Percentiles rank a stretch among this genome's conserved stretches.
phyloP scores from a whole-genome alignment of 2,888 invertebrate genomes.

The Habrosyne pyritoides region DNA sequence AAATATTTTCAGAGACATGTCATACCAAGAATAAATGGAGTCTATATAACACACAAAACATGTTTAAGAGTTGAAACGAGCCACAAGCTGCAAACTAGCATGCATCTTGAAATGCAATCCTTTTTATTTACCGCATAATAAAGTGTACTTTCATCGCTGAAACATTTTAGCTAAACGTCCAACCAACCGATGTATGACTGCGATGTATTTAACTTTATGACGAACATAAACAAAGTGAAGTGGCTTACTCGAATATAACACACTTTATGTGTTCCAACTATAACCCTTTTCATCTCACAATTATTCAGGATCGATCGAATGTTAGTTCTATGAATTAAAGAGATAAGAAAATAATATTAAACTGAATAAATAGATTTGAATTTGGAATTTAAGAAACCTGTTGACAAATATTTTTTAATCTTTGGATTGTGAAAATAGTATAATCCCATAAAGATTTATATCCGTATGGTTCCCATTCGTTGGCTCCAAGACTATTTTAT shows the following conservation, averaged over 20 bases:
- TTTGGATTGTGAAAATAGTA: too few relatives aligned
- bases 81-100: background rate
- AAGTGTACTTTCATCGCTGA: background rate
- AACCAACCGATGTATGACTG: background rate
- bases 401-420: too few relatives aligned
- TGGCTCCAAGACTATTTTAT: too few relatives aligned
- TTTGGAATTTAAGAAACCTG: too few relatives aligned
- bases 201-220: background rate
- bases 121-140: background rate
- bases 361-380: too few relatives aligned
- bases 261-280: background rate
- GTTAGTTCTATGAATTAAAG: too few relatives aligned
- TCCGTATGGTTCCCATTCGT: too few relatives aligned
- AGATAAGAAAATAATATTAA: too few relatives aligned
- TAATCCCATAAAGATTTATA: too few relatives aligned
- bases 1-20: too few relatives aligned
- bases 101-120: background rate
- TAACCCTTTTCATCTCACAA: background rate
- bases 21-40: too few relatives aligned
- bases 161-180: constrained; percentile 1
- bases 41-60: background rate
- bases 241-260: background rate
- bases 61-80: background rate
- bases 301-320: too few relatives aligned
- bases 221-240: constrained; percentile 1